Conservation (phyloP, 2,888 invertebrate species). For the Pocota personata region DNA sequence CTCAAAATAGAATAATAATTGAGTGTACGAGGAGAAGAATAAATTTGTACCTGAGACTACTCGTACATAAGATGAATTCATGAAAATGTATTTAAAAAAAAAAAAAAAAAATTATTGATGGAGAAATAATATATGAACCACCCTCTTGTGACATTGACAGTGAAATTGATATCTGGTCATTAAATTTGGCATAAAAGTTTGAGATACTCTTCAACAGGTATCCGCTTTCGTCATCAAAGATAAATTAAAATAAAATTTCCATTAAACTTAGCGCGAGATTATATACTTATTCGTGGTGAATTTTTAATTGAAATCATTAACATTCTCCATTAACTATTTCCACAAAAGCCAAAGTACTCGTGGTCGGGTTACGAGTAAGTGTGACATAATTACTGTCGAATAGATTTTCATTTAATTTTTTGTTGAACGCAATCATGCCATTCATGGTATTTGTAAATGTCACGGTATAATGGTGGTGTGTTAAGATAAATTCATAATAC, state of each 20-base stretch:
- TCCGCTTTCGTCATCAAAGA: background rate
- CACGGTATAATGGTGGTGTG: too few relatives aligned
- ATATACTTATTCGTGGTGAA: background rate
- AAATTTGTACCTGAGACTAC: background rate
- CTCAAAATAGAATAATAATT: background rate
- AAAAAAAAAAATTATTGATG: background rate
- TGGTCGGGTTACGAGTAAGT: too few relatives aligned
- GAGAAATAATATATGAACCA: background rate
- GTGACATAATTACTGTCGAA: too few relatives aligned
- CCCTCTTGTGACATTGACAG: background rate
- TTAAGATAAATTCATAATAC: too few relatives aligned
- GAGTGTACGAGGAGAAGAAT: background rate
- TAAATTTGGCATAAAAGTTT: background rate
- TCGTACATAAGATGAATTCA: too few relatives aligned
- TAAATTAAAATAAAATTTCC: background rate
- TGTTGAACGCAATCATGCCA: too few relatives aligned
- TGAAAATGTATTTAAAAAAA: too few relatives aligned
- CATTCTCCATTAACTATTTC: too few relatives aligned
- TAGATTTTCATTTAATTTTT: too few relatives aligned
- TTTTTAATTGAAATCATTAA: background rate
- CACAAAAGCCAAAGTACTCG: too few relatives aligned
- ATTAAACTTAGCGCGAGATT: background rate
- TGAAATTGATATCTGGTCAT: background rate
- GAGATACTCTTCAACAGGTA: background rate
- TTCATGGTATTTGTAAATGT: too few relatives aligned